Evolutionary conservation across 2,797 vertebrate species (phyloP).

Genomic region (Sternotherus odoratus): DNA sequence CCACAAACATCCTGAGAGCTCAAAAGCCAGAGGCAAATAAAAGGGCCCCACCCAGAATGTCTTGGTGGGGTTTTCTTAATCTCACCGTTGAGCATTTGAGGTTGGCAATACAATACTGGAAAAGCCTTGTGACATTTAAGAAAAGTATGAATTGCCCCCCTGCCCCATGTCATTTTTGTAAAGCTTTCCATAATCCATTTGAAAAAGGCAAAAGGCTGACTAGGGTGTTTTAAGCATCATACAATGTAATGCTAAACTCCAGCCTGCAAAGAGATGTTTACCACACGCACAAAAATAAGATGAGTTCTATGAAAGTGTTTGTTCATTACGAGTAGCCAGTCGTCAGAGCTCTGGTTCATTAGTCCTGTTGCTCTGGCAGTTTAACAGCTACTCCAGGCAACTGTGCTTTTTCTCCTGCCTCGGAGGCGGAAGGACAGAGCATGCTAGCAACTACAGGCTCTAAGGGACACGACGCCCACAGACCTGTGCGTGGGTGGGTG

Average conservation of each 20-base stretch:
- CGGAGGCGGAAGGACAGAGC: neutral
- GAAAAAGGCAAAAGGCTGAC: neutral
- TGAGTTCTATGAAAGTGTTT: neutral
- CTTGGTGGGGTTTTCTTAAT: neutral
- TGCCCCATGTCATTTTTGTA: neutral
- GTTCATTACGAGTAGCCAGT: neutral
- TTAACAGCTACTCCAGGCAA: neutral
- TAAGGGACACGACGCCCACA: neutral
- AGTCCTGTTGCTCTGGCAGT: neutral
- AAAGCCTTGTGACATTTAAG: neutral
- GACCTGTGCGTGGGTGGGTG: neutral
- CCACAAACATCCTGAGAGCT: neutral
- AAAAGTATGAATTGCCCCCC: neutral
- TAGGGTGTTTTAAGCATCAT: neutral
- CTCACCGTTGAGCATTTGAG: neutral
- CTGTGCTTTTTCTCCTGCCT: neutral
- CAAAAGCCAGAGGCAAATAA: neutral
- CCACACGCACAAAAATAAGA: neutral
- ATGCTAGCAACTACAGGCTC: neutral
- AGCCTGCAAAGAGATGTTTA: neutral
- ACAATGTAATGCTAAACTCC: neutral
- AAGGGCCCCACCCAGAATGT: neutral
- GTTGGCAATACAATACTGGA: fast-evolving
- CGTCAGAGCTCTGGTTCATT: neutral
- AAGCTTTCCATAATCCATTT: neutral